phyloP scores from a whole-genome alignment of 37 sponge, comb jelly and placozoan genomes.

The Eunapius fragilis region DNA sequence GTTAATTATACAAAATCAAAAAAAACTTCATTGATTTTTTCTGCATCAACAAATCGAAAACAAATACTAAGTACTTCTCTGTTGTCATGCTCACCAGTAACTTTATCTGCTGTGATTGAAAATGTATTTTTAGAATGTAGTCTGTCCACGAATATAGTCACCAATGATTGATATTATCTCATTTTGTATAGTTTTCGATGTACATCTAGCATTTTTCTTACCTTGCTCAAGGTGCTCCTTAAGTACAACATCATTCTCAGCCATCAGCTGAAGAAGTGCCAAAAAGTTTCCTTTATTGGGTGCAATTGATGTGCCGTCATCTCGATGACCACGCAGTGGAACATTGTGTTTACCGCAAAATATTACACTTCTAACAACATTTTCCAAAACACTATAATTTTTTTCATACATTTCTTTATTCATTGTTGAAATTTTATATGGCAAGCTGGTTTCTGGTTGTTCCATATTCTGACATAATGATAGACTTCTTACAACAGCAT shows the following conservation, averaged over 20 bases:
- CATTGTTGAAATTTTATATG: no score
- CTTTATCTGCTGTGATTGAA: conserved; percentile 49
- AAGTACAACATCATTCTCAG: conserved; percentile 6
- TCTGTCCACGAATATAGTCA: conserved; percentile 13
- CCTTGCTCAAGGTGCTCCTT: conserved; percentile 33
- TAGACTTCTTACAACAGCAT: no score
- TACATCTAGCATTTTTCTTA: conserved; percentile 34
- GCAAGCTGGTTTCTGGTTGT: no score
- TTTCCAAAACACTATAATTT: neutral
- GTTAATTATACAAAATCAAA: conserved; percentile 28
- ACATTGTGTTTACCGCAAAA: conserved; percentile 1
- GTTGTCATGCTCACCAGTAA: conserved; percentile 34
- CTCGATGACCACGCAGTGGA: neutral
- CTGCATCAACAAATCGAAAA: conserved; percentile 13
- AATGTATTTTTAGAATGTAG: conserved; percentile 18
- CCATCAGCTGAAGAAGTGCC: neutral
- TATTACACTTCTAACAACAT: neutral
- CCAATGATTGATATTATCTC: conserved; percentile 40
- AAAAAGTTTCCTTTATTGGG: conserved; percentile 8
- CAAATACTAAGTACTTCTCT: conserved; percentile 39
- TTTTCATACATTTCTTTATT: no score
- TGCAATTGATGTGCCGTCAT: neutral
- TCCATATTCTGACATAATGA: no score
- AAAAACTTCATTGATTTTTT: conserved; percentile 40
- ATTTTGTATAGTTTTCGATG: conserved; percentile 48